Evolutionary conservation across 2,888 invertebrate species (phyloP), one percentile per base, ranked within the genome.

Genomic region (Leucoma salicis): DNA sequence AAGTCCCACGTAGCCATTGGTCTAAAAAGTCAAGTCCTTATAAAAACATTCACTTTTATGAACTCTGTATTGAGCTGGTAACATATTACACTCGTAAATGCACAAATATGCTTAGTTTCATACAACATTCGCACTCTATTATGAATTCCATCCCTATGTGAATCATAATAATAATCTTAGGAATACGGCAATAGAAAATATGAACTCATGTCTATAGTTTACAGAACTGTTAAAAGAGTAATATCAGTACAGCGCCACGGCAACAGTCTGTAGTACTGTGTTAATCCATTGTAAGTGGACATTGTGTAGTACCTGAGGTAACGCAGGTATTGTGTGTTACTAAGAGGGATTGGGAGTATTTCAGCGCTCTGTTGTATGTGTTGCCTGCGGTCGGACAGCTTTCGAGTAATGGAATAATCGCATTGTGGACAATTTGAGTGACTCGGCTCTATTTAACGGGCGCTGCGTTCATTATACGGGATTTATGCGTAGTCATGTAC

Each of bases 401-500:
- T 72, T 66, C 66, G 54, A 50, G 74, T 80, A 84, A 84, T 80
- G 78, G 76, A 83, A 83, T 86, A 85, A 86, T 86, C 82, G 82
- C 78, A 83, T 83, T 84, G 82, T 82, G 83, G 77, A 77, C 80
- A 75, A 82, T 84, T 84, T 82, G 79, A 84, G 81, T 80, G 82
- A 82, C 78, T 81, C 78, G 71, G 68, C 66, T 75, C 72, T 82
- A 80, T 85, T 82, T 82, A 83, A 82, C 74, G 82, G 72, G 78
- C 63, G 63, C 70, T 77, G 82, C 80, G 78, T 83, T 86, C 85
- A 85, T 86, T 85, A 84, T 73, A 68, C 57, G 59, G 76, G 80
- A 84, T 86, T 87, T 85, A 85, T 86, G 82, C 77, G 76, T 76
- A 82, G 84, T 82, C 85, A 83, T 82, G 74, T 71, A 75, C 78